Evolutionary conservation across 2,888 invertebrate species (phyloP), one percentile per base, ranked within the genome.

Genomic region (Heteromurus nitidus): DNA sequence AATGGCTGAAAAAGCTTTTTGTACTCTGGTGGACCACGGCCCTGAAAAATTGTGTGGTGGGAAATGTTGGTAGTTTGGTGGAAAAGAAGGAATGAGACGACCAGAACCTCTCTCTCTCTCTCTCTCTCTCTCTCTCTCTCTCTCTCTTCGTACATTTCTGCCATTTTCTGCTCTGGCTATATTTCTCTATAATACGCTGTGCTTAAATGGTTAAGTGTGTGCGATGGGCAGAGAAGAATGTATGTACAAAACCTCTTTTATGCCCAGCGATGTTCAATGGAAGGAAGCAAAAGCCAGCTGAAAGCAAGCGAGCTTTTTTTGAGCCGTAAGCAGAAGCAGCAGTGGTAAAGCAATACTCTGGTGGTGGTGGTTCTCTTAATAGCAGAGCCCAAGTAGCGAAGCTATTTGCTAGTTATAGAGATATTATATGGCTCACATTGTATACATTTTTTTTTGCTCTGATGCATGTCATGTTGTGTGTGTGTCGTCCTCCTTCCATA

Each of bases 391-490:
- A 75, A 67, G 55, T 53, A 75, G 55, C 65, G 58, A 44, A 30
- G 58, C 58, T 55, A 58, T 67, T n/a, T 75, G 44, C 58, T 31
- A 36, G 42, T 44, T 75, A 60, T 65, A 47, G 31, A 22, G 58
- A 36, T 55, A 31, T 31, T 70, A 36, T 58, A 36, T 18, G 50
- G 22, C n/a, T n/a, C n/a, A n/a, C n/a, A n/a, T 60, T 72, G 58
- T 42, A 36, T 36, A 53, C 58, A n/a, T 64, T 22, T 64, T 42
- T 3, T 65, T 22, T 58, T 36, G 18, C 77, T 77, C 69, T 60
- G 69, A 77, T 77, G 69, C 69, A 77, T 77, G 69, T 70, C 69
- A 77, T 77, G 77, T n/a, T n/a, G n/a, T n/a, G n/a, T n/a, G n/a
- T n/a, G n/a, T n/a, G n/a, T 76, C 47, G 55, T 75, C 42, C 67